Evolutionary conservation across 2,888 invertebrate genomes (phyloP).

Genomic region (Netelia fuscicornis): DNA sequence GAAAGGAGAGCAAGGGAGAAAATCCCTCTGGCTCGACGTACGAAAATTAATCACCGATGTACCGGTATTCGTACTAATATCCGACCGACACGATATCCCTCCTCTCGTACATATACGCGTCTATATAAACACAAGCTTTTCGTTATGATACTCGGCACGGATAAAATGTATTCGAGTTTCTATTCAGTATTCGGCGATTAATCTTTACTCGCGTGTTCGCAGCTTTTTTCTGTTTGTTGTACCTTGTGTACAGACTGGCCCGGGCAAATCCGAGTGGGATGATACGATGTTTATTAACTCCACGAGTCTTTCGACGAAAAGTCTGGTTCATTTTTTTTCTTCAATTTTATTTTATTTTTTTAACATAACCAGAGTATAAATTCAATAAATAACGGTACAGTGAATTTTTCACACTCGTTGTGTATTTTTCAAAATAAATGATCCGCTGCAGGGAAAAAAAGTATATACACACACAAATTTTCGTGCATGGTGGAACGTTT

Average conservation of each 20-base stretch:
- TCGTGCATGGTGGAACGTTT: too few species aligned
- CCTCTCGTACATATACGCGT: slow-evolving; percentile 10
- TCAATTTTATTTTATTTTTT: background rate
- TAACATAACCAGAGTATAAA: background rate
- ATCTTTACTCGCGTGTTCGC: slow-evolving; percentile 36
- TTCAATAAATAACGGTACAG: background rate
- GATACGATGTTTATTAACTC: slow-evolving; percentile 17
- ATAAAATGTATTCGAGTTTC: slow-evolving; percentile 31
- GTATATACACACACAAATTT: too few species aligned
- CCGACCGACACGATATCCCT: slow-evolving; percentile 54
- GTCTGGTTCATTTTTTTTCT: background rate
- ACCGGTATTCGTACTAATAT: slow-evolving; percentile 40
- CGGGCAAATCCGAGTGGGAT: background rate
- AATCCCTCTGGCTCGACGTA: background rate
- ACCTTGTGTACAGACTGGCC: background rate
- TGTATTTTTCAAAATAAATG: background rate
- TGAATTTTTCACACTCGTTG: background rate
- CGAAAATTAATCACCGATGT: slow-evolving; percentile 59
- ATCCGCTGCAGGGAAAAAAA: too few species aligned
- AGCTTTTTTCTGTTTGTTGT: slow-evolving; percentile 11
- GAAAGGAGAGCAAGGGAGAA: background rate
- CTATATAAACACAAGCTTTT: slow-evolving; percentile 4
- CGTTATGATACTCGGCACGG: slow-evolving; percentile 16
- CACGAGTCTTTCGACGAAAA: background rate
- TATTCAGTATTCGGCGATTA: slow-evolving; percentile 49